These are phyloP conservation scores for Morone chrysops DNA, from an alignment of 2,113 vertebrate species.

Conservation along the genomic window DNA sequence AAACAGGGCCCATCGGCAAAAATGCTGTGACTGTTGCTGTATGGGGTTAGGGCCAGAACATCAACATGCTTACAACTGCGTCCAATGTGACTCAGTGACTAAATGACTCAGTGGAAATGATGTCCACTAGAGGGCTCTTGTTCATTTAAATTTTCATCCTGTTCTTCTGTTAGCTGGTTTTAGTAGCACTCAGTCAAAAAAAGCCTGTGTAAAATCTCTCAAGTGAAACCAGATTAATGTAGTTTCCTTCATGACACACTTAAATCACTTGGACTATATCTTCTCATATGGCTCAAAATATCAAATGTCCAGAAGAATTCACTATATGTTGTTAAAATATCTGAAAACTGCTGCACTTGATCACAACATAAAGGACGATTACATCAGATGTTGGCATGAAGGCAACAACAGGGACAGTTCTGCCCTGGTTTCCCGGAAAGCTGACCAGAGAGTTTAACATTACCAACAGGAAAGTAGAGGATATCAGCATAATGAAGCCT, in stretches of 20 bases:
- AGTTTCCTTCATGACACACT: neutral
- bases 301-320: neutral
- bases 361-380: constrained; percentile 3
- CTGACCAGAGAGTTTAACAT: constrained; percentile 8
- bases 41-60: neutral
- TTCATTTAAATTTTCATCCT: neutral
- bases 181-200: neutral
- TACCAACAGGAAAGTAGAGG: neutral
- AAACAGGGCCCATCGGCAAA: neutral
- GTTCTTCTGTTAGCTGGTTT: neutral
- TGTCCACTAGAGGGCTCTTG: constrained; percentile 17
- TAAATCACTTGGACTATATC: neutral
- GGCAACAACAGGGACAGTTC: neutral
- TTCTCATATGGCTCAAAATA: neutral
- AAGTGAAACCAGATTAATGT: neutral
- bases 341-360: neutral
- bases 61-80: neutral
- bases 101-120: neutral
- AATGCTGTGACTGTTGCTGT: neutral
- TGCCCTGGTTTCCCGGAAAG: constrained; percentile 4
- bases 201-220: neutral
- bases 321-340: neutral
- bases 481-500: constrained; percentile 17
- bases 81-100: no score
- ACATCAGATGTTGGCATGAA: neutral